A percentile compares a stretch with the other conserved stretches of the same genome.
Conservation (phyloP, 1,140 invertebrate species). For the Meloidogyne floridensis region DNA sequence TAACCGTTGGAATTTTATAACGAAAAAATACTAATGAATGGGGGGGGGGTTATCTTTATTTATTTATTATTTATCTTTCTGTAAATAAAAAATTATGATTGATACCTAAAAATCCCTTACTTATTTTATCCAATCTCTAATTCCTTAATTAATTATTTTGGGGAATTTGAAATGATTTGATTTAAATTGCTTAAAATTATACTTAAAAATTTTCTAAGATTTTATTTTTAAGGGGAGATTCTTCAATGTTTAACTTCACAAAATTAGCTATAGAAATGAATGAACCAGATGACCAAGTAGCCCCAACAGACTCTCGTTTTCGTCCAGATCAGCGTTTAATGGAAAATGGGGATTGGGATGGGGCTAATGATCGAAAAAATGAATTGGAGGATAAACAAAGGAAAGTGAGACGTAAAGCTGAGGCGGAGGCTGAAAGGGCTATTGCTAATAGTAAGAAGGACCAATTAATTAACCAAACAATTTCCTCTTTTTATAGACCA, state of each 20-base stretch:
- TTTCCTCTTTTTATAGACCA: constrained; percentile 70
- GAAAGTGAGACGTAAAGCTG: constrained; percentile 61
- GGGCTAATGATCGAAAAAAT: constrained; percentile 86
- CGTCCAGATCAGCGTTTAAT: constrained; percentile 94
- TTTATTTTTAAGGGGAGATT: constrained; percentile 24
- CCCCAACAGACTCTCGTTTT: constrained; percentile 89
- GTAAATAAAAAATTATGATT: too few species aligned
- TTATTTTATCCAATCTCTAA: too few species aligned
- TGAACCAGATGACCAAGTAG: constrained; percentile 82
- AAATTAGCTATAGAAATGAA: constrained; percentile 91
- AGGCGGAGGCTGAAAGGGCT: constrained; percentile 59
- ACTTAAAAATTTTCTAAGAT: not conserved
- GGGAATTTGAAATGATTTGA: too few species aligned
- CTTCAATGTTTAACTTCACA: constrained; percentile 82
- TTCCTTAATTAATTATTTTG: too few species aligned
- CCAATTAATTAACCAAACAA: not conserved
- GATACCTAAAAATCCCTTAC: too few species aligned
- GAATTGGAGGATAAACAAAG: constrained; percentile 91
- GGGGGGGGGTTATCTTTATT: too few species aligned
- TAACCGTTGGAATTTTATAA: too few species aligned
- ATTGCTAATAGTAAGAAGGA: constrained; percentile 44
- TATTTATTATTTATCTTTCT: too few species aligned
- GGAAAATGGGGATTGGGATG: constrained; percentile 94
- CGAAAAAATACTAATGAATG: too few species aligned
- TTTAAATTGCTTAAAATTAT: too few species aligned